These are phyloP conservation scores for Okapia johnstoni DNA, from an alignment of 2,113 vertebrate genomes.

Conservation along the genomic window DNA sequence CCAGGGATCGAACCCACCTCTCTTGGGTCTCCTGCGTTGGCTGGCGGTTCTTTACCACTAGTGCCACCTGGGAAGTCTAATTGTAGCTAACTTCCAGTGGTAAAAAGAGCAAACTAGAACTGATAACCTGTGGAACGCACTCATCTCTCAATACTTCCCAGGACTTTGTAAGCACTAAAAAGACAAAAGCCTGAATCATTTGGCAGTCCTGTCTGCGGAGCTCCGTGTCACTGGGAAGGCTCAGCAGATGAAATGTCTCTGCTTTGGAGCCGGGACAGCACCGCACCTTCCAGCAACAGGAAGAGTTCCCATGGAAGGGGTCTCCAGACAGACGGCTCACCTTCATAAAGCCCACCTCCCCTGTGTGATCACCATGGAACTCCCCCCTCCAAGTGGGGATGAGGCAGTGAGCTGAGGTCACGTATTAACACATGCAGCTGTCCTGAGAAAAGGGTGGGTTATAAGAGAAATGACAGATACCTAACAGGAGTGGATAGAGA, in stretches of 20 bases:
- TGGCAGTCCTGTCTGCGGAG: not conserved
- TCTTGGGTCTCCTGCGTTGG: not conserved
- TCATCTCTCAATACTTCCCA: not conserved
- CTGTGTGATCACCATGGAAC: not conserved
- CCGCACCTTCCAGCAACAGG: not conserved
- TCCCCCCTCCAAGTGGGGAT: not conserved
- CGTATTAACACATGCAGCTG: not conserved
- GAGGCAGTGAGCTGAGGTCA: not conserved
- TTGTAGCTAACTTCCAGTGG: not conserved
- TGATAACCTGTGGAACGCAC: not conserved
- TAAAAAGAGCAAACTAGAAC: not conserved
- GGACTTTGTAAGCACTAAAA: not conserved
- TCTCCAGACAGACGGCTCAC: not conserved
- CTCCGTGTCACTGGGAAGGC: fast-evolving
- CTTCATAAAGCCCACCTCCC: not conserved
- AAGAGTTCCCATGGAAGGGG: not conserved
- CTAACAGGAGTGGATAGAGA: not conserved
- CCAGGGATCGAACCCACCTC: not conserved
- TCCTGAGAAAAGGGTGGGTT: not conserved
- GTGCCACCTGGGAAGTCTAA: not conserved
- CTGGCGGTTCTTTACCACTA: not conserved
- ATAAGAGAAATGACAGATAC: not conserved
- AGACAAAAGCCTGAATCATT: not conserved
- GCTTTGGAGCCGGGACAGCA: not conserved
- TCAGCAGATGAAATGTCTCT: not conserved